A percentile compares a stretch with the other conserved stretches of the same genome.
These are phyloP conservation scores for Ganaspis brasiliensis DNA, from an alignment of 2,888 invertebrate species.

Conservation along the genomic window DNA sequence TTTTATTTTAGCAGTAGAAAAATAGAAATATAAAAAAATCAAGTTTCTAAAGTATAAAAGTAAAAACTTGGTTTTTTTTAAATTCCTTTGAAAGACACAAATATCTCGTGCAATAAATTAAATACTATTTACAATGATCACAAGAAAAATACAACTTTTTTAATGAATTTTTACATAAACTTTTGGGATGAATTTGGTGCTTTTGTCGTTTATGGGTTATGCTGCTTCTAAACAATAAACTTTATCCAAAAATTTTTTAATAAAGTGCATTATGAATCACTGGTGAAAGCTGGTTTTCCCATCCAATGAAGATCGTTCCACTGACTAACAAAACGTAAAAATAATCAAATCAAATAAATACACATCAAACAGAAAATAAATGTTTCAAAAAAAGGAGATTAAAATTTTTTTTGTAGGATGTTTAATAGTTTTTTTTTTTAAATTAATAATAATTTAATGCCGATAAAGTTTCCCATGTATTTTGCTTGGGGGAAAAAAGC, in stretches of 20 bases:
- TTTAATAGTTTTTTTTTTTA: too few relatives aligned
- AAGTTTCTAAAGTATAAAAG: not conserved
- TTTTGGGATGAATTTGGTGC: too few relatives aligned
- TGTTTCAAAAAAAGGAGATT: not conserved
- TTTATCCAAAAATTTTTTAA: not conserved
- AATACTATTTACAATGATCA: too few relatives aligned
- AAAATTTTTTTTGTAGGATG: not conserved
- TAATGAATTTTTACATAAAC: too few relatives aligned
- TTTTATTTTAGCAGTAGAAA: too few relatives aligned
- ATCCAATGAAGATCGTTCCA: constrained; percentile 7
- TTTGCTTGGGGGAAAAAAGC: too few relatives aligned
- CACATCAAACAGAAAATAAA: not conserved
- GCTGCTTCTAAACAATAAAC: not conserved
- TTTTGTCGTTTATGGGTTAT: not conserved
- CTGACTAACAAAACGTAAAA: constrained; percentile 20
- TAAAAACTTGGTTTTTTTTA: not conserved
- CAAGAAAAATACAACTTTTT: too few relatives aligned
- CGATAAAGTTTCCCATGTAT: too few relatives aligned
- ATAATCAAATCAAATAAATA: not conserved
- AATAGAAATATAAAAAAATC: not conserved
- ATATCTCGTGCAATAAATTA: not conserved
- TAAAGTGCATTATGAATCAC: constrained; percentile 21
- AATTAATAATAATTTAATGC: too few relatives aligned
- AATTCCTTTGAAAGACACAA: not conserved
- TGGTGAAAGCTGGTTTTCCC: not conserved